Conservation (phyloP, 1,140 invertebrate species). For the Philopotamus ludificatus region DNA sequence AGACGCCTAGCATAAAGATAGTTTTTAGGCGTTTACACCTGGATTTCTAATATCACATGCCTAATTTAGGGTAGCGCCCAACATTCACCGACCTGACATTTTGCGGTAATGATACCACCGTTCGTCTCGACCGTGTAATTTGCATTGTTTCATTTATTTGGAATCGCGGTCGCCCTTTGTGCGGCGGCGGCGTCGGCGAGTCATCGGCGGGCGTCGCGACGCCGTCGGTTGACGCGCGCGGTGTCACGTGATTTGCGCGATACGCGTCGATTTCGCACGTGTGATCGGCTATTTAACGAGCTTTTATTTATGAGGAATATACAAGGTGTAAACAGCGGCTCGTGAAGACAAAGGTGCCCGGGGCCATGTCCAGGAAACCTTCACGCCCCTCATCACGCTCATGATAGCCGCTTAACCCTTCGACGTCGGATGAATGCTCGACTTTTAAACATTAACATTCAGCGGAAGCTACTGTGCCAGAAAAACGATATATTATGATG, state of each 20-base stretch:
- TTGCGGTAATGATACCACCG: not conserved
- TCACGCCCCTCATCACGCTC: constrained; percentile 27
- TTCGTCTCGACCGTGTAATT: not conserved
- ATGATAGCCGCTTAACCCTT: constrained; percentile 25
- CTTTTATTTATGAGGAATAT: constrained; percentile 29
- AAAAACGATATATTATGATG: too few species aligned
- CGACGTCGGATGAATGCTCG: too few species aligned
- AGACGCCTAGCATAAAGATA: constrained; percentile 1
- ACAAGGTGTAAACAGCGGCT: constrained; percentile 31
- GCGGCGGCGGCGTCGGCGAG: too few species aligned
- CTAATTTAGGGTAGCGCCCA: constrained; percentile 9
- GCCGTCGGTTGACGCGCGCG: too few species aligned
- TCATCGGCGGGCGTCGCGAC: too few species aligned
- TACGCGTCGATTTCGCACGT: constrained; percentile 20
- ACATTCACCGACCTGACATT: not conserved
- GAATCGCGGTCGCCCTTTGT: not conserved
- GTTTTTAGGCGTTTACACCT: constrained; percentile 8
- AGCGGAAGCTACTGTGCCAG: too few species aligned
- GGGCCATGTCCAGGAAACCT: constrained; percentile 25
- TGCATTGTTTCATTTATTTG: not conserved
- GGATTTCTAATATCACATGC: constrained; percentile 6
- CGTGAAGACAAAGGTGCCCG: constrained; percentile 24
- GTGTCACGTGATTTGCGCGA: not conserved
- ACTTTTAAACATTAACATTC: too few species aligned
- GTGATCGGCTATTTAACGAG: constrained; percentile 22